These are phyloP conservation scores for Drosophila auraria DNA, from an alignment of 1,140 invertebrate genomes.

Conservation along the genomic window DNA sequence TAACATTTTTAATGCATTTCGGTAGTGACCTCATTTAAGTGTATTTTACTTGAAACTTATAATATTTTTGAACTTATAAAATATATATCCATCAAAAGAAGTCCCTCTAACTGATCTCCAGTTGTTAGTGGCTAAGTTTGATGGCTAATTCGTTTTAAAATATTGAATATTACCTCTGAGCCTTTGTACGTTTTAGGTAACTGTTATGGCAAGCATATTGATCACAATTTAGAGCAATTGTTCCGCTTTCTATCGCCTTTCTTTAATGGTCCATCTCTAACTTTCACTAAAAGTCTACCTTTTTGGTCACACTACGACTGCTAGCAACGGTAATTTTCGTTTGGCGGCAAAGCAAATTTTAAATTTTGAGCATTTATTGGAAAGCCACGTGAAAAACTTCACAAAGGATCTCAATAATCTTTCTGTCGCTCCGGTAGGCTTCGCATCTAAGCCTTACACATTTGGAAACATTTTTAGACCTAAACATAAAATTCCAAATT, in stretches of 20 bases:
- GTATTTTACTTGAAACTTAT: background rate
- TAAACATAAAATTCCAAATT: conserved; percentile 16
- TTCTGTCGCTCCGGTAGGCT: background rate
- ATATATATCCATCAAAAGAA: background rate
- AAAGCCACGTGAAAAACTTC: background rate
- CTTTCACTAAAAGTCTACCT: background rate
- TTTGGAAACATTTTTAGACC: background rate
- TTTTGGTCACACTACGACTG: conserved; percentile 4
- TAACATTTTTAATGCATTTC: background rate
- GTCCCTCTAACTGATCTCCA: no score
- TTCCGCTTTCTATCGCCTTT: background rate
- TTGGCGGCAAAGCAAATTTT: conserved; percentile 5
- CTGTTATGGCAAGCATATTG: no score
- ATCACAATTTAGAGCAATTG: no score
- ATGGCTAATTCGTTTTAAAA: no score
- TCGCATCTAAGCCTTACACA: background rate
- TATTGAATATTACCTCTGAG: no score
- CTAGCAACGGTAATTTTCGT: conserved; percentile 14
- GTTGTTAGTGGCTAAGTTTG: no score
- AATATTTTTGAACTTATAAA: background rate
- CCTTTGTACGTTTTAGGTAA: no score
- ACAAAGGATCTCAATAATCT: background rate
- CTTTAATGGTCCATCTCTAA: conserved; percentile 1
- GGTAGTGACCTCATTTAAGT: background rate
- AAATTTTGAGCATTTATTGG: background rate